Conservation (phyloP, 1,140 invertebrate genomes). For the Leptinotarsa undecemlineata region DNA sequence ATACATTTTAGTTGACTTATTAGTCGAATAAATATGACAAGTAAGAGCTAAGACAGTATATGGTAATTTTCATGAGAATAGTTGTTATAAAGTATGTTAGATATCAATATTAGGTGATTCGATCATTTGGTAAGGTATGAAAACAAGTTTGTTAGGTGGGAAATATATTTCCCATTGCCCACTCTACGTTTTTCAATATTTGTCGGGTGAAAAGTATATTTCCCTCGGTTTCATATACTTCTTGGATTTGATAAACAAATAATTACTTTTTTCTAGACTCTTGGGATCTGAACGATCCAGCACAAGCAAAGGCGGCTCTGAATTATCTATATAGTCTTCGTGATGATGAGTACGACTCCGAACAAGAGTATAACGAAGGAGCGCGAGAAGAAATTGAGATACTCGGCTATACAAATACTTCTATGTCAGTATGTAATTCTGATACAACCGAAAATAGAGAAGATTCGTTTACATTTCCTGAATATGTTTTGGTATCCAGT, state of each 20-base stretch:
- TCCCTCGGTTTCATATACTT: background rate
- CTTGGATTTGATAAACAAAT: background rate
- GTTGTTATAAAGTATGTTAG: too few species aligned
- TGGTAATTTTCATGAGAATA: too few species aligned
- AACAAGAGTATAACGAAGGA: background rate
- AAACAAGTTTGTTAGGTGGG: background rate
- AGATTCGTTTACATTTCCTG: too few species aligned
- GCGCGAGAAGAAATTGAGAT: background rate
- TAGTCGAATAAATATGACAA: too few species aligned
- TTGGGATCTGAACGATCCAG: background rate
- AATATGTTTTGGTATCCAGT: too few species aligned
- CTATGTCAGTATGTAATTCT: too few species aligned
- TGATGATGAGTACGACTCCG: background rate
- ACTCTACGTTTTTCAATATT: background rate
- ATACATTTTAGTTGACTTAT: too few species aligned
- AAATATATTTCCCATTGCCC: background rate
- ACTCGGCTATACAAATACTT: background rate
- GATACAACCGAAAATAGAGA: too few species aligned
- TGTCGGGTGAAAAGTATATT: background rate
- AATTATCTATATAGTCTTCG: background rate
- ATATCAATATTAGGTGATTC: too few species aligned
- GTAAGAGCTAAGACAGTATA: too few species aligned
- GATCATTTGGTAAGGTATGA: too few species aligned
- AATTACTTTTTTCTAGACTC: background rate
- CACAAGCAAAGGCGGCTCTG: too few species aligned